Evolutionary conservation across 2,113 vertebrate species (phyloP), one percentile per base, ranked within the genome.

Genomic region (Pelvicachromis taeniatus): DNA sequence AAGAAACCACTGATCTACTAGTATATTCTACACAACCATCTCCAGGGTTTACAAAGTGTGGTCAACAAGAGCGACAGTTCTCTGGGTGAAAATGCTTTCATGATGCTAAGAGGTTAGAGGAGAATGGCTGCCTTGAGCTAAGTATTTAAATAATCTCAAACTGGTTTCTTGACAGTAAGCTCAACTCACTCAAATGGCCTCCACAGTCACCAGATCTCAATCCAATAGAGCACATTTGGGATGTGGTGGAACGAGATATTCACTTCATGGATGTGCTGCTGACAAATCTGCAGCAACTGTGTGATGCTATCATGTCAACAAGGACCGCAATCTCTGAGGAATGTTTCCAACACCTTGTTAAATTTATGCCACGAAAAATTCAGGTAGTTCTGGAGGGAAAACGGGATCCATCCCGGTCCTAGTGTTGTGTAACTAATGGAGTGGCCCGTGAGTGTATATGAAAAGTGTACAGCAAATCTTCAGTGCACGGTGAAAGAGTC

Each of bases 401-500:
- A 31, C 4, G 16, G 42, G 23, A 29, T 29, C 42, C 42, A 50
- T 50, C 23, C 4, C 4, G 23, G 42, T 73, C 50, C 16, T 73
- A 29, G 23, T 17, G 9, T 31, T 48, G 68, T 73, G 68, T 73
- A 73, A 73, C 68, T 19, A 73, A 73, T 73, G 16, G 40, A 50
- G 68, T 50, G 42, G 40, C 23, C 14, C 1, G 3, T 73, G 42
- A 50, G 23, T 73, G 42, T 48, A 45, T 50, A 29, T 73, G 1
- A 53, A 54, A 75, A 85, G 26, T 81, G 21, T 29, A 68, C 16
- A 77, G 10, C n/a, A 13, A 12, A 48, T 83, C 42, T 31, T 53
- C 83, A 82, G 59, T 88, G 80, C 70, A 85, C 58, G 17, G 87
- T 75, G 45, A 75, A 89, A 88, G 70, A 53, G 48, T 86, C 88